These are phyloP conservation scores for Eueremaeus valkanovi DNA, from an alignment of 2,888 invertebrate genomes.

Conservation along the genomic window DNA sequence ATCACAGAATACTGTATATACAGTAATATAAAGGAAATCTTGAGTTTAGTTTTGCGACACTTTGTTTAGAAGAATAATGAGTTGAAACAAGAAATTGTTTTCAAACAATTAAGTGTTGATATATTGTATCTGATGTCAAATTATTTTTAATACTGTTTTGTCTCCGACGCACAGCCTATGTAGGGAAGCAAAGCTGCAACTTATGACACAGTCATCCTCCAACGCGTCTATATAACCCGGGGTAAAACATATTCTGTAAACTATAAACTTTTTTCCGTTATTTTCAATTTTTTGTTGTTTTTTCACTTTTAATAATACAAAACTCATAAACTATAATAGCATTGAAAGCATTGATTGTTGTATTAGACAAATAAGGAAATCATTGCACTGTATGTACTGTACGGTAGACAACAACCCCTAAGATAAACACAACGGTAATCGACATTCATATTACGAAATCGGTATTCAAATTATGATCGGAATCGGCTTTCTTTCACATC, in stretches of 20 bases:
- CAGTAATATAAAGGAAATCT: neutral
- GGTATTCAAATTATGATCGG: neutral
- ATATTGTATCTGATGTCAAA: neutral
- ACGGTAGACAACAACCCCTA: neutral
- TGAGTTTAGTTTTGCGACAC: neutral
- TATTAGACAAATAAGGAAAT: slow-evolving; percentile 32
- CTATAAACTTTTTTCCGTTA: no score
- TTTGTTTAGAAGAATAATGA: neutral
- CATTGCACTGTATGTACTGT: neutral
- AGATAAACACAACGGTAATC: neutral
- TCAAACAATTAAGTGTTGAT: neutral
- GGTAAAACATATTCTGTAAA: neutral
- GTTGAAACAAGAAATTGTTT: no score
- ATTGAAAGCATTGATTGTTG: neutral
- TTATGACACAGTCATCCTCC: neutral
- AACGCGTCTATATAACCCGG: neutral
- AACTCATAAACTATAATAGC: no score
- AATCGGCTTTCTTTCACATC: neutral
- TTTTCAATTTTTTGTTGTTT: neutral
- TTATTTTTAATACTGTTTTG: no score
- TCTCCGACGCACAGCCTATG: neutral
- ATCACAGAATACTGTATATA: neutral
- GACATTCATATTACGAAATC: neutral
- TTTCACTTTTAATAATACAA: neutral
- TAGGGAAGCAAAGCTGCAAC: neutral